These are phyloP conservation scores for Drosophila kanekoi DNA, from an alignment of 2,888 invertebrate species.

Conservation along the genomic window DNA sequence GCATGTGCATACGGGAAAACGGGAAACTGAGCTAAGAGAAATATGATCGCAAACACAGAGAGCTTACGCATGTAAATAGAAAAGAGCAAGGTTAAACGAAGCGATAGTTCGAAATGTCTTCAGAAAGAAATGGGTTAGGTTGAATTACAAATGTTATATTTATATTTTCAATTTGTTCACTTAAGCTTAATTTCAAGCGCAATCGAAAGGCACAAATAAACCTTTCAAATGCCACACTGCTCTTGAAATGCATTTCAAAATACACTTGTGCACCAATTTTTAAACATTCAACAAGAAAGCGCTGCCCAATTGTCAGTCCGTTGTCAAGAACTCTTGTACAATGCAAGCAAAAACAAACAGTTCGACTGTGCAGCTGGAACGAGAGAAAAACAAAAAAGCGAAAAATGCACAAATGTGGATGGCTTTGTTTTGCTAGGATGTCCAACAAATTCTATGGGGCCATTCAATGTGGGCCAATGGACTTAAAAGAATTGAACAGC, in stretches of 20 bases:
- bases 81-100: neutral
- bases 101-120: neutral
- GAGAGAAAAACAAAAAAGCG: neutral
- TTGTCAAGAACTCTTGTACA: conserved; percentile 60
- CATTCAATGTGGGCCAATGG: conserved; percentile 59
- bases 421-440: conserved; percentile 46
- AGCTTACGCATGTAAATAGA: neutral
- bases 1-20: neutral
- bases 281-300: conserved; percentile 37
- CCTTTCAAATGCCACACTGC: conserved; percentile 23
- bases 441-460: conserved; percentile 47
- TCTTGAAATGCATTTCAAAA: conserved; percentile 32
- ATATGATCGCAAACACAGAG: neutral
- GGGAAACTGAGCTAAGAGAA: neutral
- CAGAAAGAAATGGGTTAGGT: neutral
- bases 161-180: neutral
- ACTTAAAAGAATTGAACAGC: conserved; percentile 52
- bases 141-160: neutral
- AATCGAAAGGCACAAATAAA: conserved; percentile 24
- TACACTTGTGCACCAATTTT: conserved; percentile 43
- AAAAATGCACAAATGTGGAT: conserved; percentile 53
- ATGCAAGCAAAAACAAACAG: conserved; percentile 36
- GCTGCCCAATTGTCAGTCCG: conserved; percentile 48
- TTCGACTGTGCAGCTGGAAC: conserved; percentile 4
- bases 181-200: neutral